A percentile compares a stretch with the other conserved stretches of the same genome.
Evolutionary conservation across 2,113 vertebrate genomes (phyloP).

Genomic region (Acrocephalus kingi): DNA sequence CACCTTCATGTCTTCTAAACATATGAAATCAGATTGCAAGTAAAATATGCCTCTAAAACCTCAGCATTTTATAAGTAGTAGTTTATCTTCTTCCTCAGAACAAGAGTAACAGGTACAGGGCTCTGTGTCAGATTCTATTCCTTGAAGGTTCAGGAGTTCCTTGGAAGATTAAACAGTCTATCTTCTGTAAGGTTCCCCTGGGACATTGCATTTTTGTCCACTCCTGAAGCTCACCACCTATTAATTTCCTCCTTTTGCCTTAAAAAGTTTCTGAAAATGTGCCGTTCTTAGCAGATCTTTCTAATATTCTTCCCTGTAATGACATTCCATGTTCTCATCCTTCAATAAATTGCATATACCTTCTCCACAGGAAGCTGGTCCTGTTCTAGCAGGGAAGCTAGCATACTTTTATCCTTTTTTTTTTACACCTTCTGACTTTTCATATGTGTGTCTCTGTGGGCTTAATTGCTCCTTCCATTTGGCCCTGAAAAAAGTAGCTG

Average conservation of each 20-base stretch:
- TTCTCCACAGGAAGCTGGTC: neutral
- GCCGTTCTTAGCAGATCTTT: neutral
- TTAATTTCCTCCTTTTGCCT: neutral
- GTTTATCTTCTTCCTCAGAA: neutral
- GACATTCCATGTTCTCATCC: neutral
- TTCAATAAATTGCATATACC: neutral
- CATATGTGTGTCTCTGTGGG: neutral
- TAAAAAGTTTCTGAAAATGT: neutral
- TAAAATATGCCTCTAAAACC: neutral
- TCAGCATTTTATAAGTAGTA: neutral
- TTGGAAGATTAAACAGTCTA: neutral
- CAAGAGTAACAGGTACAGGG: neutral
- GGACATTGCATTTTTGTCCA: neutral
- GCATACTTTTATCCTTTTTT: neutral
- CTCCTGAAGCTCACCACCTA: neutral
- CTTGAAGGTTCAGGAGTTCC: neutral
- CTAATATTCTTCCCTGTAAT: neutral
- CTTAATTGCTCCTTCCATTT: constrained; percentile 13
- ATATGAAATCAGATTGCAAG: neutral
- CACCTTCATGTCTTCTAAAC: neutral
- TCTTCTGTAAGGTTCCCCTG: neutral
- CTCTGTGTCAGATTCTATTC: neutral
- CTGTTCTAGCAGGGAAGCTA: neutral
- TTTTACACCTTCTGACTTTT: neutral
- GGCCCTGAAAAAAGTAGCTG: neutral